Evolutionary conservation across 1,140 invertebrate genomes (phyloP).

Genomic region (Drosophila santomea): DNA sequence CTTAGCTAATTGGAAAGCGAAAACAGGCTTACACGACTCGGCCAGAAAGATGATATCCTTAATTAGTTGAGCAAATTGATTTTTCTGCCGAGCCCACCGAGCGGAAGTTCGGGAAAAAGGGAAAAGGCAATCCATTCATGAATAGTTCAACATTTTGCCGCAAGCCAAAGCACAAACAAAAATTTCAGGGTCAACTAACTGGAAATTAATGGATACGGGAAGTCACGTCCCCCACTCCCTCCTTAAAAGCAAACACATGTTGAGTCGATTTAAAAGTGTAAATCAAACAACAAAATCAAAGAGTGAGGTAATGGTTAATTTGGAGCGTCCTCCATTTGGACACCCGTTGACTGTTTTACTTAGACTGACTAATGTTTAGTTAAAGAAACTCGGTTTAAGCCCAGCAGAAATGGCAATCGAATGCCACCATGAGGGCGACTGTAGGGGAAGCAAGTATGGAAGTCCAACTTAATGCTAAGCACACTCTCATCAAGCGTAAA

Average conservation of each 20-base stretch:
- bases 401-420: constrained; percentile 24
- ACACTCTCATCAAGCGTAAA: constrained; percentile 32
- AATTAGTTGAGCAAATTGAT: constrained; percentile 57
- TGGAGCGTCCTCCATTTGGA: background rate
- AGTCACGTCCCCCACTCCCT: constrained; percentile 2
- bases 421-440: background rate
- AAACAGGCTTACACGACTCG: constrained; percentile 14
- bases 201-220: constrained; percentile 45
- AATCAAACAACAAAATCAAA: constrained; percentile 34
- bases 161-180: constrained; percentile 33
- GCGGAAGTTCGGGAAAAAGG: constrained; percentile 3
- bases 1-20: constrained; percentile 47
- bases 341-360: background rate
- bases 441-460: constrained; percentile 3
- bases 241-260: constrained; percentile 33
- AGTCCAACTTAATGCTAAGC: constrained; percentile 22
- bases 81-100: constrained; percentile 20
- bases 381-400: background rate
- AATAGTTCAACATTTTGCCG: constrained; percentile 39
- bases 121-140: constrained; percentile 35
- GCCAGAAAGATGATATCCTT: constrained; percentile 43
- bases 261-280: constrained; percentile 37
- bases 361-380: background rate
- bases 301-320: constrained; percentile 11
- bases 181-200: constrained; percentile 43